These are phyloP conservation scores for Campoletis sonorensis DNA, from an alignment of 1,140 invertebrate genomes.

Conservation along the genomic window DNA sequence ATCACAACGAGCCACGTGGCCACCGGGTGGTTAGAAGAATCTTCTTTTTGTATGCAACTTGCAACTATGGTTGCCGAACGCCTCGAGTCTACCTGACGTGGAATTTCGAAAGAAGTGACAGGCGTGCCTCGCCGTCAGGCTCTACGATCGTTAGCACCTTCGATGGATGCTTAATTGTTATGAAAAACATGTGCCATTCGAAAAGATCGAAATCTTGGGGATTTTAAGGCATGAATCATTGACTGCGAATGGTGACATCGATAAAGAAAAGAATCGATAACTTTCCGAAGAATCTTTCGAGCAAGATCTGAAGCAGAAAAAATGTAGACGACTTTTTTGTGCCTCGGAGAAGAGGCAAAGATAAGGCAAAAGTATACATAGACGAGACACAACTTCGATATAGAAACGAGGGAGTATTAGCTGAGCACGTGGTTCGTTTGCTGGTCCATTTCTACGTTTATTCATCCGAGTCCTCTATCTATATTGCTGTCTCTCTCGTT, in stretches of 20 bases:
- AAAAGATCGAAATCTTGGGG: not conserved
- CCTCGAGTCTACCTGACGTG: conserved; percentile 9
- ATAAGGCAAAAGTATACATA: not conserved
- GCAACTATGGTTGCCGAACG: conserved; percentile 27
- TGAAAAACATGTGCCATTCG: not conserved
- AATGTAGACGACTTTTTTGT: not conserved
- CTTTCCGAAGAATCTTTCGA: too few species aligned
- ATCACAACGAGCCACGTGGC: conserved; percentile 47
- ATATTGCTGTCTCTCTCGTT: not conserved
- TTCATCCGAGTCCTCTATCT: not conserved
- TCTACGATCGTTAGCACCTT: not conserved
- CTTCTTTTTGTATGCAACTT: conserved; percentile 27
- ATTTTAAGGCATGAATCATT: too few species aligned
- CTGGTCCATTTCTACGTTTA: not conserved
- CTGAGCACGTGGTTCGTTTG: conserved; percentile 19
- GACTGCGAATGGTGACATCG: too few species aligned
- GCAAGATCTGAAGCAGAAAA: not conserved
- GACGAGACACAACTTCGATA: not conserved
- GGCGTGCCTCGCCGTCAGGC: not conserved
- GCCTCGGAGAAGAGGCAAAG: not conserved
- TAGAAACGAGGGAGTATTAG: not conserved
- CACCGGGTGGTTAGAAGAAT: conserved; percentile 8
- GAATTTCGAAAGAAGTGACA: conserved; percentile 38
- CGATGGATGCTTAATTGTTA: not conserved
- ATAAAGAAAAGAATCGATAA: too few species aligned